Percentiles rank a stretch among this genome's conserved stretches.
Conservation (phyloP, 2,113 vertebrate genomes). For the Burhinus oedicnemus region DNA sequence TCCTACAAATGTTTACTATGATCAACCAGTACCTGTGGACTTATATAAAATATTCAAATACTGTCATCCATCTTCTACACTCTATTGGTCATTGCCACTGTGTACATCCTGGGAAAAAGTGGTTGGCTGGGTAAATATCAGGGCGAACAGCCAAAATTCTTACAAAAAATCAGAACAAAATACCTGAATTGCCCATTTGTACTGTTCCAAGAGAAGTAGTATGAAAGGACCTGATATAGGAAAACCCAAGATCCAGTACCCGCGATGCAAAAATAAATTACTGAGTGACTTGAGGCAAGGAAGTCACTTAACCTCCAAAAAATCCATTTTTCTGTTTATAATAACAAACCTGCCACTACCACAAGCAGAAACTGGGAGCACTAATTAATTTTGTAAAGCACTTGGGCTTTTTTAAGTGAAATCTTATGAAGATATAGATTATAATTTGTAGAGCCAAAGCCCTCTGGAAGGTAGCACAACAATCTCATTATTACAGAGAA, state of each 20-base stretch:
- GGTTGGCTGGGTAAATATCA: not conserved
- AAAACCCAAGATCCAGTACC: not conserved
- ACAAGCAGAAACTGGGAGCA: not conserved
- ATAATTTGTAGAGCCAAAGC: not conserved
- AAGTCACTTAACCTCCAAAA: not conserved
- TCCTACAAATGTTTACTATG: not conserved
- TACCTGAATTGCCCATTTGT: not conserved
- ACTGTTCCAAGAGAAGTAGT: not conserved
- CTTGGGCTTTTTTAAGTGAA: not conserved
- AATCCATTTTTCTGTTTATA: not conserved
- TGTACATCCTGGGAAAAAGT: not conserved
- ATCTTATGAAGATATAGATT: not conserved
- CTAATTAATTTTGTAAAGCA: constrained; percentile 8
- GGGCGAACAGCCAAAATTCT: not conserved
- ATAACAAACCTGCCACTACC: not conserved
- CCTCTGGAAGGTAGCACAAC: not conserved
- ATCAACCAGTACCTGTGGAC: not conserved
- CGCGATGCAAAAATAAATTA: not conserved
- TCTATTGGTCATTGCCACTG: not conserved
- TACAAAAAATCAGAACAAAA: not conserved
- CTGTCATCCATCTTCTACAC: not conserved
- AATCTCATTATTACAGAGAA: not conserved
- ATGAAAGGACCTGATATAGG: not conserved
- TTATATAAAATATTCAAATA: not conserved
- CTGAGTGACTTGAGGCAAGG: not conserved